These are phyloP conservation scores for Gibbula magus DNA, from an alignment of 2,888 invertebrate genomes.

Conservation along the genomic window DNA sequence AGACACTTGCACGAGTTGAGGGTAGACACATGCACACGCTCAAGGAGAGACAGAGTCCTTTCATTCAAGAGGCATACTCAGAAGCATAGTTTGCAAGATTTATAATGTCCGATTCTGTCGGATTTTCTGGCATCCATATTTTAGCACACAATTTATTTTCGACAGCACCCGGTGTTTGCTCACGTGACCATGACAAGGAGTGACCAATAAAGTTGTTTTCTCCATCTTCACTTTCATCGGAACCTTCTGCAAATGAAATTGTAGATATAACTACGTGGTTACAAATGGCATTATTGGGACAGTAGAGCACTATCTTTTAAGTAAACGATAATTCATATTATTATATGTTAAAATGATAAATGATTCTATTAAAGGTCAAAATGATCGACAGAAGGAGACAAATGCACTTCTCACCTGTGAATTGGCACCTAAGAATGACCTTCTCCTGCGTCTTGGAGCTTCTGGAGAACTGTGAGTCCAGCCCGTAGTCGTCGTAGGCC, in stretches of 20 bases:
- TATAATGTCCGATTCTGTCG: slow-evolving; percentile 59
- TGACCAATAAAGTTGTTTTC: slow-evolving; percentile 77
- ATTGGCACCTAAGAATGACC: slow-evolving; percentile 82
- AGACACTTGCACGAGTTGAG: too few species aligned
- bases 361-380: not conserved
- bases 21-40: too few species aligned
- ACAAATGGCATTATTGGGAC: not conserved
- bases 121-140: slow-evolving; percentile 86
- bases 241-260: slow-evolving; percentile 39
- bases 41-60: too few species aligned
- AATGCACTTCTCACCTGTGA: slow-evolving; percentile 50
- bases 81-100: slow-evolving; percentile 53
- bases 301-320: not conserved
- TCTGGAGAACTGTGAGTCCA: slow-evolving; percentile 57
- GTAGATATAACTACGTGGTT: not conserved
- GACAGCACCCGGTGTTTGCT: slow-evolving; percentile 78
- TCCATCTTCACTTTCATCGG: slow-evolving; percentile 35
- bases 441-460: slow-evolving; percentile 85
- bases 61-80: slow-evolving; percentile 22
- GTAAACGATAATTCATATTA: too few species aligned
- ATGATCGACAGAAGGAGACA: not conserved
- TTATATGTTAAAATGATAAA: not conserved
- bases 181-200: slow-evolving; percentile 92
- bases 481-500: slow-evolving; percentile 76
- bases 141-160: slow-evolving; percentile 89